phyloP scores from a whole-genome alignment of 2,888 invertebrate species.

The Limnephilus rhombicus region DNA sequence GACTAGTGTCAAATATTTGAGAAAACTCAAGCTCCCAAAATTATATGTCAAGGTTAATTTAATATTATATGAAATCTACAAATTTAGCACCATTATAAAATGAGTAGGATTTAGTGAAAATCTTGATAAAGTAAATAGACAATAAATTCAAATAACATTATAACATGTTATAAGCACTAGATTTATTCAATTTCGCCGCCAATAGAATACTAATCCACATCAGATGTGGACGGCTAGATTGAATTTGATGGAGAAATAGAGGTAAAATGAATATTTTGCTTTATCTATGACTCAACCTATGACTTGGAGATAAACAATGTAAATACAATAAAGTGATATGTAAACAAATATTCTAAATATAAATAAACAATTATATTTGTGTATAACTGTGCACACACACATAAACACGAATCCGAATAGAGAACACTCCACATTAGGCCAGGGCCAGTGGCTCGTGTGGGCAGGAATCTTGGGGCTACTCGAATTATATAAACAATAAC shows the following conservation, averaged over 20 bases:
- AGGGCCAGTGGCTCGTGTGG: not conserved
- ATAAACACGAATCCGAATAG: not conserved
- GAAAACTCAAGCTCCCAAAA: conserved; percentile 12
- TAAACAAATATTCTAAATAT: conserved; percentile 42
- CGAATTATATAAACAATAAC: conserved; percentile 19
- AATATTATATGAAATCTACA: conserved; percentile 18
- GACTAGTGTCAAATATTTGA: conserved; percentile 16
- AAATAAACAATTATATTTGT: conserved; percentile 34
- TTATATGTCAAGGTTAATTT: not conserved
- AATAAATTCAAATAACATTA: conserved; percentile 33
- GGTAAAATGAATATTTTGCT: not conserved
- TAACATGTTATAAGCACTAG: conserved; percentile 25
- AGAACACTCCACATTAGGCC: not conserved
- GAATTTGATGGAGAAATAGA: not conserved
- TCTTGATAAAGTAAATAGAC: not conserved
- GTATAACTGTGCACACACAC: conserved; percentile 13
- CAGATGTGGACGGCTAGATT: not conserved
- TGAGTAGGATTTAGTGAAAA: conserved; percentile 7
- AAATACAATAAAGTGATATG: conserved; percentile 38
- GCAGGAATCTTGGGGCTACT: conserved; percentile 28
- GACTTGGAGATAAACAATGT: conserved; percentile 31
- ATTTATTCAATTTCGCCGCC: not conserved
- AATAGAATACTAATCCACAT: not conserved
- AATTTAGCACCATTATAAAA: conserved; percentile 38
- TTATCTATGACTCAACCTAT: conserved; percentile 29